phyloP scores from a whole-genome alignment of 2,888 invertebrate genomes.

The Drosophila rellima region DNA sequence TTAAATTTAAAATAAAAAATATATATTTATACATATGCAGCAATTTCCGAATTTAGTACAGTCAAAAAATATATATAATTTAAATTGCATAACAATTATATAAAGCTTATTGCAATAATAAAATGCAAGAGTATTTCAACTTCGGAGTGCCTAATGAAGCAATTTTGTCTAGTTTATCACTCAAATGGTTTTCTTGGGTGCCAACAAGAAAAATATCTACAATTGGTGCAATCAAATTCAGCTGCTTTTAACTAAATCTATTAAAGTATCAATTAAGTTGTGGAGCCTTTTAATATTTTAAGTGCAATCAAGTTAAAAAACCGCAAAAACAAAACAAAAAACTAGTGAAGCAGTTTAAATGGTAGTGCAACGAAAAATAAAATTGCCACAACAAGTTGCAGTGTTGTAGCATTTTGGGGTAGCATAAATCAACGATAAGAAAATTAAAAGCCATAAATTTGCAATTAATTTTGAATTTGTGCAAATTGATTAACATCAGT shows the following conservation, averaged over 20 bases:
- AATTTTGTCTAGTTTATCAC: conserved; percentile 33
- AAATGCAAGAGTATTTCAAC: conserved; percentile 3
- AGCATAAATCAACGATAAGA: conserved; percentile 80
- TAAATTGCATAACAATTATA: not conserved
- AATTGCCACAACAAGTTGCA: conserved; percentile 19
- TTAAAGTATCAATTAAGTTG: conserved; percentile 50
- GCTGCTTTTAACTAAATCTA: conserved; percentile 29
- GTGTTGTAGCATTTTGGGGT: conserved; percentile 27
- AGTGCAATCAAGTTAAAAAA: conserved; percentile 52
- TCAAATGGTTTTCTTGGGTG: conserved; percentile 26
- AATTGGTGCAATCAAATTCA: conserved; percentile 52
- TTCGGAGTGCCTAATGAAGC: not conserved
- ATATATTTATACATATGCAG: too few relatives aligned
- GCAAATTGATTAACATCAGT: conserved; percentile 74
- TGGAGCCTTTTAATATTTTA: conserved; percentile 44
- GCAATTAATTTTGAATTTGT: conserved; percentile 84
- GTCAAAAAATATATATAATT: not conserved
- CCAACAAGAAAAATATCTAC: conserved; percentile 45
- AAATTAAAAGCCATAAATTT: conserved; percentile 84
- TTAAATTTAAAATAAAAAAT: too few relatives aligned
- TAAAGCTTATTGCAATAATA: too few relatives aligned
- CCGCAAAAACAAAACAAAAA: conserved; percentile 11
- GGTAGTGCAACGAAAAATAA: conserved; percentile 21
- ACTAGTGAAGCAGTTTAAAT: conserved; percentile 23
- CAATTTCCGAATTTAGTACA: not conserved